phyloP scores from a whole-genome alignment of 2,113 vertebrate genomes.

The Sphyrna mokarran region DNA sequence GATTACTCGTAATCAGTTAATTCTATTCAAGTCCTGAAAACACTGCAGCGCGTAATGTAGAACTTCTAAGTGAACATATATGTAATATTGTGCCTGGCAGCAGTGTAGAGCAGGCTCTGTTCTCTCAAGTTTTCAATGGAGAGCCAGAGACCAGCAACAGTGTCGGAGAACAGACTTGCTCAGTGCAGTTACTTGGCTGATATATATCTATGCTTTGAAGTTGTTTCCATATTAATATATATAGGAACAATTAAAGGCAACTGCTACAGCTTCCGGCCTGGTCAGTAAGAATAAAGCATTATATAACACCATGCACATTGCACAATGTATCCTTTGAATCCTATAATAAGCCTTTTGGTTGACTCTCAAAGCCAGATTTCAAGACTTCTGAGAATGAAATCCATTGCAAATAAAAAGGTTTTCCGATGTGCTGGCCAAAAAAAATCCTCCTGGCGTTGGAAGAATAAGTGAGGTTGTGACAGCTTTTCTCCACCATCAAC shows the following conservation, averaged over 20 bases:
- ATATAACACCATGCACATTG: neutral
- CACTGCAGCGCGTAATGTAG: neutral
- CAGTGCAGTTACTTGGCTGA: neutral
- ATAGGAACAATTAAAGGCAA: neutral
- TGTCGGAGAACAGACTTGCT: neutral
- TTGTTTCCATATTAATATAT: constrained; percentile 13
- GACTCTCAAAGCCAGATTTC: neutral
- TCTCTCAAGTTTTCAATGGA: neutral
- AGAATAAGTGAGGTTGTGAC: neutral
- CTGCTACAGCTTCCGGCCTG: neutral
- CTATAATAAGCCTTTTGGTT: neutral
- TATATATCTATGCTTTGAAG: neutral
- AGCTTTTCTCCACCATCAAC: neutral
- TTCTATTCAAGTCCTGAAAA: neutral
- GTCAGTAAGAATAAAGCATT: constrained; percentile 16
- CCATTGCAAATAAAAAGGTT: neutral
- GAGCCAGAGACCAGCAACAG: neutral
- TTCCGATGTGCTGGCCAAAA: neutral
- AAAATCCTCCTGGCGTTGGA: neutral
- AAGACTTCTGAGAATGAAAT: constrained; percentile 6
- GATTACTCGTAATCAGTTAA: constrained; percentile 5
- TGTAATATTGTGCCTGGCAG: neutral
- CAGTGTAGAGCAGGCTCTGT: neutral
- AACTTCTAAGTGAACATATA: neutral
- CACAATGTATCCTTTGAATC: constrained; percentile 17